phyloP scores from a whole-genome alignment of 2,113 vertebrate species.

The Ahaetulla prasina region DNA sequence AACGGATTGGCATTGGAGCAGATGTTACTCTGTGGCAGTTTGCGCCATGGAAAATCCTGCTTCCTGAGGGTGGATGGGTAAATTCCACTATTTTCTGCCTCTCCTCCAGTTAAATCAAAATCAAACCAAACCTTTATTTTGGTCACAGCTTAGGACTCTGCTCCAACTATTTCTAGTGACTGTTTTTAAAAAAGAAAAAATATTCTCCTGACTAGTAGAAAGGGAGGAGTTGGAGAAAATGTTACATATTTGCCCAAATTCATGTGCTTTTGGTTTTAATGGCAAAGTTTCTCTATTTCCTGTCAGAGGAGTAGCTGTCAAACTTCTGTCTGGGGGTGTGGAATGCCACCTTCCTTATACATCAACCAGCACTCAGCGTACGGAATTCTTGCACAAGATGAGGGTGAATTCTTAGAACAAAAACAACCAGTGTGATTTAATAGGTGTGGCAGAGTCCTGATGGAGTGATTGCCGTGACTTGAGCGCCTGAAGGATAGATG shows the following conservation, averaged over 20 bases:
- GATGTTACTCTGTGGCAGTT: background rate
- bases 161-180: background rate
- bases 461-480: background rate
- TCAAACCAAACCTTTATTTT: background rate
- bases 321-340: background rate
- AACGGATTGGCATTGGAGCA: background rate
- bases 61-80: background rate
- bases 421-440: background rate
- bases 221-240: background rate
- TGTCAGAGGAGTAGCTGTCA: background rate
- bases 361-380: background rate
- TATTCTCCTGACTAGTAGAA: background rate
- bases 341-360: background rate
- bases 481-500: background rate
- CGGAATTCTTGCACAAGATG: background rate
- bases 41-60: background rate
- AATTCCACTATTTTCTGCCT: background rate
- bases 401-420: background rate
- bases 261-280: background rate
- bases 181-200: background rate
- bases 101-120: background rate
- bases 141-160: background rate
- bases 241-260: background rate
- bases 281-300: background rate
- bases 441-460: background rate